Conservation (phyloP, 2,113 vertebrate genomes). For the Corapipo altera region DNA sequence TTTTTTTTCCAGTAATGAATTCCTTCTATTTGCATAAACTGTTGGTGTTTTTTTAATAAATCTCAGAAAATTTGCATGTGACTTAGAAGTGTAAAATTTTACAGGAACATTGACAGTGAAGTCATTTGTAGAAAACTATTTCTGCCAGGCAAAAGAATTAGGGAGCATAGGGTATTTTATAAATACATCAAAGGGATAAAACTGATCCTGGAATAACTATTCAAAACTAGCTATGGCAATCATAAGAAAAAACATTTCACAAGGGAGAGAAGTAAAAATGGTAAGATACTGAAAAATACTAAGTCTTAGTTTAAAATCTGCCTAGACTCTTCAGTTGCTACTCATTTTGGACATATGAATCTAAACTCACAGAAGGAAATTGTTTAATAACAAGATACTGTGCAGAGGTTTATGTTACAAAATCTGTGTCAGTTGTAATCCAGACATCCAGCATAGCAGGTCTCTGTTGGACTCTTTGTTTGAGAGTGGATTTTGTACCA, state of each 20-base stretch:
- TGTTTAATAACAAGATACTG: background rate
- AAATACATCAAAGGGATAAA: constrained; percentile 28
- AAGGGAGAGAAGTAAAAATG: background rate
- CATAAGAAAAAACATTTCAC: background rate
- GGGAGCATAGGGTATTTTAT: constrained; percentile 44
- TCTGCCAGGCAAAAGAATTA: constrained; percentile 37
- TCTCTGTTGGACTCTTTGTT: background rate
- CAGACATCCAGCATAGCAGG: background rate
- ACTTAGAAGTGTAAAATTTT: constrained; percentile 37
- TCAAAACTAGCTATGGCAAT: background rate
- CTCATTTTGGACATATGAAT: background rate
- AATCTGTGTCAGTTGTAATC: background rate
- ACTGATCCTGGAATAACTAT: background rate
- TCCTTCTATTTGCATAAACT: background rate
- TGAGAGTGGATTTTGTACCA: background rate
- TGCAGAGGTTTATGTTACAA: background rate
- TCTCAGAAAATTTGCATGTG: background rate
- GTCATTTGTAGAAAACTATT: constrained; percentile 11
- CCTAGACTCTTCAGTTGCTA: background rate
- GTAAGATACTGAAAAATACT: background rate
- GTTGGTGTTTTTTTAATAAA: background rate
- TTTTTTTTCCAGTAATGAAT: background rate
- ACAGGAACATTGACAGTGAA: constrained; percentile 26
- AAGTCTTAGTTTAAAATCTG: background rate
- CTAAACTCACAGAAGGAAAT: background rate